These are phyloP conservation scores for Telenomus remus DNA, from an alignment of 1,140 invertebrate genomes.

Conservation along the genomic window DNA sequence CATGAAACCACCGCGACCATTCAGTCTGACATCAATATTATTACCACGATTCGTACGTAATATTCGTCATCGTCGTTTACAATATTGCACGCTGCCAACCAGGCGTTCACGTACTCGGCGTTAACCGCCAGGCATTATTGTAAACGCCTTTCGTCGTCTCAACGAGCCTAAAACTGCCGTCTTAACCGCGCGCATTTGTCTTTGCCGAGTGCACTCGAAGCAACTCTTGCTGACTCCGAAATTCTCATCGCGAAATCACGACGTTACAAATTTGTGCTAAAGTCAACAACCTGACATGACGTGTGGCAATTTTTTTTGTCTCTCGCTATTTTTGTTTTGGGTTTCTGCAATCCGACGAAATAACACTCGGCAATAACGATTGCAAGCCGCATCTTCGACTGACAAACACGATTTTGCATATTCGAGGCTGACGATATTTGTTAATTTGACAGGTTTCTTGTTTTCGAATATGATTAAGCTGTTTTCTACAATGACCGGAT, in stretches of 20 bases:
- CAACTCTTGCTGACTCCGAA: slow-evolving; percentile 23
- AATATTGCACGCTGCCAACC: slow-evolving; percentile 19
- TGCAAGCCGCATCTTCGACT: not conserved
- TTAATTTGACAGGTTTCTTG: slow-evolving; percentile 31
- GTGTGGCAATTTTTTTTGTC: not conserved
- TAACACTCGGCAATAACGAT: slow-evolving; percentile 17
- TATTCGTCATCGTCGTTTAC: slow-evolving; percentile 29
- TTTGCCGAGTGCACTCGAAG: slow-evolving; percentile 21
- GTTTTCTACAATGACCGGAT: slow-evolving; percentile 4
- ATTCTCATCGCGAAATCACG: slow-evolving; percentile 46
- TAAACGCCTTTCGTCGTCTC: slow-evolving; percentile 32
- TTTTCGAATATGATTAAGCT: slow-evolving; percentile 37
- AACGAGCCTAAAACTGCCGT: slow-evolving; percentile 32
- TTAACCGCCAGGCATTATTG: slow-evolving; percentile 36
- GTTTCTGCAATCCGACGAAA: slow-evolving; percentile 38
- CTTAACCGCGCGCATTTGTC: slow-evolving; percentile 42
- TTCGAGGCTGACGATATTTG: slow-evolving; percentile 4
- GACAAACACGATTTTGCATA: slow-evolving; percentile 3
- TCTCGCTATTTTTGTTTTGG: too few relatives aligned
- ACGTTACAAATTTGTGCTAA: slow-evolving; percentile 44
- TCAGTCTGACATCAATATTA: slow-evolving; percentile 23
- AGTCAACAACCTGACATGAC: slow-evolving; percentile 37
- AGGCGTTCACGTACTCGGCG: slow-evolving; percentile 23
- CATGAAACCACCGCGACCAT: slow-evolving; percentile 2
- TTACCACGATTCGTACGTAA: slow-evolving; percentile 12